Evolutionary conservation across 2,888 invertebrate species (phyloP).

Genomic region (Acanthacorydalis orientalis): DNA sequence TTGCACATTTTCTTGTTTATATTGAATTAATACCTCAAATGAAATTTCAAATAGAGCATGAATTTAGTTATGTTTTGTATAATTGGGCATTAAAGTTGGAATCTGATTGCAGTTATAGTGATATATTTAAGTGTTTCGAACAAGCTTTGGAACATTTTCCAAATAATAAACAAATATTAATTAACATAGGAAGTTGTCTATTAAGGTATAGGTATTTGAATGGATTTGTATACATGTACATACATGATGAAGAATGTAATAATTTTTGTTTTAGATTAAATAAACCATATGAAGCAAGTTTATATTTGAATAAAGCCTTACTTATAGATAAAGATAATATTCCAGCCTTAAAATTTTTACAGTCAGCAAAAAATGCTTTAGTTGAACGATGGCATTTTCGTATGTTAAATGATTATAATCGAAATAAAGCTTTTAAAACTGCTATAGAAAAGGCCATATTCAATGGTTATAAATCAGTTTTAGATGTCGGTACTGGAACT

Average conservation of each 20-base stretch:
- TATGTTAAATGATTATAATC: slow-evolving; percentile 58
- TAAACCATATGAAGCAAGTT: slow-evolving; percentile 17
- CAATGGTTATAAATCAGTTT: slow-evolving; percentile 33
- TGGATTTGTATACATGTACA: not conserved
- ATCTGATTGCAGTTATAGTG: slow-evolving; percentile 17
- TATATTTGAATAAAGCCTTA: slow-evolving; percentile 27
- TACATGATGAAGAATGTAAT: not conserved
- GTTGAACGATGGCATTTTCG: slow-evolving; percentile 69
- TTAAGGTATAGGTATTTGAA: slow-evolving; percentile 24
- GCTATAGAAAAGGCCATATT: slow-evolving; percentile 41
- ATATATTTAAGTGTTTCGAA: slow-evolving; percentile 24
- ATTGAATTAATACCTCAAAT: slow-evolving; percentile 15
- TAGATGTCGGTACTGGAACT: slow-evolving; percentile 66
- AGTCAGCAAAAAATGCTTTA: slow-evolving; percentile 47
- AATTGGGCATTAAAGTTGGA: slow-evolving; percentile 19
- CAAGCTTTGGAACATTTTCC: slow-evolving; percentile 29
- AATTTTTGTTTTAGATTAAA: slow-evolving; percentile 14
- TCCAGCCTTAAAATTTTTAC: slow-evolving; percentile 45
- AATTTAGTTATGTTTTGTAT: slow-evolving; percentile 15
- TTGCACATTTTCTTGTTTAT: slow-evolving; percentile 19
- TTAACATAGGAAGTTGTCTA: slow-evolving; percentile 31
- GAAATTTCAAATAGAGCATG: slow-evolving; percentile 12
- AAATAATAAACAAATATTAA: slow-evolving; percentile 27
- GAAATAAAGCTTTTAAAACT: slow-evolving; percentile 46
- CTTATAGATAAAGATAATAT: slow-evolving; percentile 31